These are phyloP conservation scores for Chiloscyllium plagiosum DNA, from an alignment of 2,113 vertebrate species.

Conservation along the genomic window DNA sequence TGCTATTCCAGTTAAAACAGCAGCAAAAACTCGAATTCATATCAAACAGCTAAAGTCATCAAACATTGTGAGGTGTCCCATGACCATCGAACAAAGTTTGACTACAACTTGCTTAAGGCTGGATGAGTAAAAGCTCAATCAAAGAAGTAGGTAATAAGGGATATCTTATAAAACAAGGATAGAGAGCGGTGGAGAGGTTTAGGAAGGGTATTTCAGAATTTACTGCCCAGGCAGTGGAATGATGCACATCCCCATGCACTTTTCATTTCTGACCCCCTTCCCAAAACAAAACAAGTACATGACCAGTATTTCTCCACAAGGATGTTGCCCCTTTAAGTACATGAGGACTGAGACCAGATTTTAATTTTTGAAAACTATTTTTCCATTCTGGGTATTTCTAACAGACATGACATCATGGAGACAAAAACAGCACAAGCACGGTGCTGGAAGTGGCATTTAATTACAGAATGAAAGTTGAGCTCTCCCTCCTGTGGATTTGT, in stretches of 20 bases:
- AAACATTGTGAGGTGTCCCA: not conserved
- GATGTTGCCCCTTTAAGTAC: too few relatives aligned
- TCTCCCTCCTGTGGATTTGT: not conserved
- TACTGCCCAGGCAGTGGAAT: not conserved
- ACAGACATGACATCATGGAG: slow-evolving; percentile 4
- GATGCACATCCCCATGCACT: not conserved
- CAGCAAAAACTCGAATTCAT: not conserved
- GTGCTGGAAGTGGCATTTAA: not conserved
- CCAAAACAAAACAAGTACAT: too few relatives aligned
- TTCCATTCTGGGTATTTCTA: not conserved
- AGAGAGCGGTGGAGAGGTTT: not conserved
- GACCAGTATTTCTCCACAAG: too few relatives aligned
- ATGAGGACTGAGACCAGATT: not conserved
- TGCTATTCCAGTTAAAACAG: not conserved
- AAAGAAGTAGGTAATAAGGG: not conserved
- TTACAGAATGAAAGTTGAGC: not conserved
- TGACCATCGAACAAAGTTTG: not conserved
- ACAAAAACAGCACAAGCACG: not conserved
- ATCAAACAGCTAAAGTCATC: not conserved
- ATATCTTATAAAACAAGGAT: not conserved
- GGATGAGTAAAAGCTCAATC: not conserved
- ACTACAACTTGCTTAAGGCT: not conserved
- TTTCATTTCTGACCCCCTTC: not conserved
- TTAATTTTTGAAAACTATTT: not conserved
- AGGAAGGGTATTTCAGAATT: not conserved